These are phyloP conservation scores for Steinernema khuongi DNA, from an alignment of 1,140 invertebrate species.

Conservation along the genomic window DNA sequence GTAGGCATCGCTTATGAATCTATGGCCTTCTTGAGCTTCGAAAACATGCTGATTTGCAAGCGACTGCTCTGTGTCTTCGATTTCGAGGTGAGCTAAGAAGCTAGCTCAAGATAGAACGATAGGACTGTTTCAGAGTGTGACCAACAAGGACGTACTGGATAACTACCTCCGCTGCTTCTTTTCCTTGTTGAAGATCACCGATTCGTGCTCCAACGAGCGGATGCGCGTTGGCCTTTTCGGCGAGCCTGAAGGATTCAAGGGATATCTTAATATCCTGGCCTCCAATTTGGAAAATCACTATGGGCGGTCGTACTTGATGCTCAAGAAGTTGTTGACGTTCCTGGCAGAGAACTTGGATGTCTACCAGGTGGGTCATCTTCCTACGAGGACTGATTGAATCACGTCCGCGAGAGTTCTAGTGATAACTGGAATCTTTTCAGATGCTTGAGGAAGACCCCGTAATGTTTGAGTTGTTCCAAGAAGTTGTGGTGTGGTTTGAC, in stretches of 20 bases:
- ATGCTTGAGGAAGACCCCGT: neutral
- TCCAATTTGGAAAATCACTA: neutral
- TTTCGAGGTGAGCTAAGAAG: neutral
- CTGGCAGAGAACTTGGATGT: neutral
- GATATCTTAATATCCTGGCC: neutral
- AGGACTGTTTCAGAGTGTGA: neutral
- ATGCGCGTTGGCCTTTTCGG: neutral
- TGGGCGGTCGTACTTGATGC: neutral
- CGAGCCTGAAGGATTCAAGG: neutral
- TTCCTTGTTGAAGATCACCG: neutral
- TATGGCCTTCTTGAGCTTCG: neutral
- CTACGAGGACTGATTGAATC: too few relatives aligned
- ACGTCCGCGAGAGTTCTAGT: too few relatives aligned
- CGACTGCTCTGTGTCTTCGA: neutral
- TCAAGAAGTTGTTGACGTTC: neutral
- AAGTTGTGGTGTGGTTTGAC: neutral
- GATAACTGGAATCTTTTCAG: too few relatives aligned
- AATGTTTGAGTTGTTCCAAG: neutral
- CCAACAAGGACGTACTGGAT: neutral
- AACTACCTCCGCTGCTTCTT: neutral
- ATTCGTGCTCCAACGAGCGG: neutral
- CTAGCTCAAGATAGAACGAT: too few relatives aligned
- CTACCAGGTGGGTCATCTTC: neutral
- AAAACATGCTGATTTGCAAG: neutral
- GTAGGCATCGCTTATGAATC: neutral